phyloP scores from a whole-genome alignment of 2,888 invertebrate genomes.

The Sinopyrophorus schimmeli region DNA sequence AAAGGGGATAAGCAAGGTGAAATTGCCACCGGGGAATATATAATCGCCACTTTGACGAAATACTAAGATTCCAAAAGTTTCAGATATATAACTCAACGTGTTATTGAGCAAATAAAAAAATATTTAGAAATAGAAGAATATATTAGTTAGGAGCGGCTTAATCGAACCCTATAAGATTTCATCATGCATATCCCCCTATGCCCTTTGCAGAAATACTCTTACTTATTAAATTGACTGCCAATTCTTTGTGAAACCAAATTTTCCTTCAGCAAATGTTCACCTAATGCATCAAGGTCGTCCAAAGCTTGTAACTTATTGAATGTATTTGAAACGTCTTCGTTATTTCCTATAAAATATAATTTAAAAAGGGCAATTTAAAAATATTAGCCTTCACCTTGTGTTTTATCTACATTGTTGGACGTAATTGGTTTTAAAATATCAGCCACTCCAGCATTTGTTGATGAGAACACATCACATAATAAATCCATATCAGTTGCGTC shows the following conservation, averaged over 20 bases:
- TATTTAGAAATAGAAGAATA: too few species aligned
- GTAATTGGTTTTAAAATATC: conserved; percentile 49
- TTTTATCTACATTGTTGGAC: too few species aligned
- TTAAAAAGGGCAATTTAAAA: background rate
- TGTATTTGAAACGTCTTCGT: conserved; percentile 5
- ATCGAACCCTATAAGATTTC: too few species aligned
- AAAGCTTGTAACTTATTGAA: conserved; percentile 61
- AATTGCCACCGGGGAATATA: background rate
- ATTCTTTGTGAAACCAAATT: conserved; percentile 58
- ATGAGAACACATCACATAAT: conserved; percentile 59
- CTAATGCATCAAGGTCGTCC: conserved; percentile 78
- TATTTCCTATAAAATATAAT: conserved; percentile 1
- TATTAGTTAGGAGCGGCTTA: too few species aligned
- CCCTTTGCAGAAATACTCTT: too few species aligned
- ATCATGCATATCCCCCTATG: too few species aligned
- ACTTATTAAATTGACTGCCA: conserved; percentile 56
- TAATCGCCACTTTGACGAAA: too few species aligned
- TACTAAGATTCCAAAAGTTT: too few species aligned
- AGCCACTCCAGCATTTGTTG: conserved; percentile 47
- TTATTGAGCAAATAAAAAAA: too few species aligned
- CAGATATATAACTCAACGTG: too few species aligned
- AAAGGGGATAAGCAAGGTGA: too few species aligned
- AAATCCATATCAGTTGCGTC: conserved; percentile 53
- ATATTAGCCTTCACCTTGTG: background rate
- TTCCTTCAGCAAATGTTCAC: conserved; percentile 76